Evolutionary conservation across 2,797 vertebrate species (phyloP).

Genomic region (Capromys pilorides): DNA sequence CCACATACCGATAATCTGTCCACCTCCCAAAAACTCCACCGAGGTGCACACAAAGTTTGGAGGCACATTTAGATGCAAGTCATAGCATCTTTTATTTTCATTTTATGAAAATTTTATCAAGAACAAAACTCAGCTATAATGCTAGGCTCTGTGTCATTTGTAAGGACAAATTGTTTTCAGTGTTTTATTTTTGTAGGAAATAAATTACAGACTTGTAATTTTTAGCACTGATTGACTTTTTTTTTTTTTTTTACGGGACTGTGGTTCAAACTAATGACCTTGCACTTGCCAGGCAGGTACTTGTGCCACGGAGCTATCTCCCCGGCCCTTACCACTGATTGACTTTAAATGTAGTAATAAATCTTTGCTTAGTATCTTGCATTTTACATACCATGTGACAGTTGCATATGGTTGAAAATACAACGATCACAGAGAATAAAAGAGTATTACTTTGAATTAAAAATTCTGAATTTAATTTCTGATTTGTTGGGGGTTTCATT

Average conservation of each 20-base stretch:
- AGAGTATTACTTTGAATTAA: too few relatives aligned
- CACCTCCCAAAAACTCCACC: background rate
- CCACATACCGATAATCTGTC: background rate
- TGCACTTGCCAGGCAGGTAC: too few relatives aligned
- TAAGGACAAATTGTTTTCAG: background rate
- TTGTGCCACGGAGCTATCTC: too few relatives aligned
- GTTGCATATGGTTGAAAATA: background rate
- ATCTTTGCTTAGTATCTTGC: background rate
- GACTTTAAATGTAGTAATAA: background rate
- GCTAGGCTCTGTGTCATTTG: background rate
- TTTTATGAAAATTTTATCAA: slow-evolving; percentile 23
- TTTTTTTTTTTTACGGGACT: too few relatives aligned
- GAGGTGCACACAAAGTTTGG: background rate
- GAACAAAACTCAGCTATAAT: slow-evolving; percentile 23
- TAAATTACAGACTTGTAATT: background rate
- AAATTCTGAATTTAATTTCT: too few relatives aligned
- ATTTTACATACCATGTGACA: background rate
- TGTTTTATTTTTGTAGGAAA: slow-evolving; percentile 37
- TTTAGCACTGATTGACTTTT: too few relatives aligned
- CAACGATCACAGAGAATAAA: too few relatives aligned
- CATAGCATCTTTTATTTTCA: background rate
- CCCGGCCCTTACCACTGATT: background rate
- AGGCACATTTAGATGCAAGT: background rate
- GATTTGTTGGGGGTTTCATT: too few relatives aligned
- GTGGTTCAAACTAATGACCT: too few relatives aligned